Percentiles rank a stretch among this genome's conserved stretches.
Evolutionary conservation across 2,888 invertebrate species (phyloP).

Genomic region (Enchytraeus crypticus): DNA sequence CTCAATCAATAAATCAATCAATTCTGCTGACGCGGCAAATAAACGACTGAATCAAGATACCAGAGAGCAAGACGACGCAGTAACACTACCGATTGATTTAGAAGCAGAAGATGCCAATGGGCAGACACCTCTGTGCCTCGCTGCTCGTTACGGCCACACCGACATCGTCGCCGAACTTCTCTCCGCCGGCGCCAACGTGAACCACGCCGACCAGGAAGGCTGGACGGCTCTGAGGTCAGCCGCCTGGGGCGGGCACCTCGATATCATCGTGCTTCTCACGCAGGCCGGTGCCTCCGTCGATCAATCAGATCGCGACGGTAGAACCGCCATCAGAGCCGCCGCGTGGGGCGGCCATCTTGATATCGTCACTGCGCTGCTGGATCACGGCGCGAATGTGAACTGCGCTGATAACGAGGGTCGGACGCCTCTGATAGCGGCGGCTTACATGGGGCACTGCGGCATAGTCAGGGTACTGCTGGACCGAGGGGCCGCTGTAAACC

Average conservation of each 20-base stretch:
- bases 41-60: neutral
- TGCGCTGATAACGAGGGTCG: constrained; percentile 51
- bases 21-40: constrained; percentile 71
- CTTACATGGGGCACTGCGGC: constrained; percentile 65
- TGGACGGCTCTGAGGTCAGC: constrained; percentile 62
- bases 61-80: neutral
- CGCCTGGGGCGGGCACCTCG: constrained; percentile 84
- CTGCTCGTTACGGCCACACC: constrained; percentile 42
- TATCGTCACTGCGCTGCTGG: constrained; percentile 53
- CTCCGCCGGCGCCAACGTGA: constrained; percentile 34
- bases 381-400: constrained; percentile 54
- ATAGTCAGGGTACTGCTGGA: constrained; percentile 50
- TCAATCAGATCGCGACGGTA: constrained; percentile 51
- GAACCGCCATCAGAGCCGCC: constrained; percentile 79
- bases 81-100: constrained; percentile 37
- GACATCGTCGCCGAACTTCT: constrained; percentile 50
- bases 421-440: constrained; percentile 54
- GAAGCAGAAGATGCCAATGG: constrained; percentile 56
- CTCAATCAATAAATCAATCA: too few species aligned
- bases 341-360: constrained; percentile 58
- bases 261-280: constrained; percentile 41
- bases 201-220: constrained; percentile 51
- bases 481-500: constrained; percentile 51
- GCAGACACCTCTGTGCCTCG: constrained; percentile 74
- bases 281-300: constrained; percentile 37